Evolutionary conservation across 2,888 invertebrate genomes (phyloP), one percentile per base, ranked within the genome.

Genomic region (Trichogramma evanescens): DNA sequence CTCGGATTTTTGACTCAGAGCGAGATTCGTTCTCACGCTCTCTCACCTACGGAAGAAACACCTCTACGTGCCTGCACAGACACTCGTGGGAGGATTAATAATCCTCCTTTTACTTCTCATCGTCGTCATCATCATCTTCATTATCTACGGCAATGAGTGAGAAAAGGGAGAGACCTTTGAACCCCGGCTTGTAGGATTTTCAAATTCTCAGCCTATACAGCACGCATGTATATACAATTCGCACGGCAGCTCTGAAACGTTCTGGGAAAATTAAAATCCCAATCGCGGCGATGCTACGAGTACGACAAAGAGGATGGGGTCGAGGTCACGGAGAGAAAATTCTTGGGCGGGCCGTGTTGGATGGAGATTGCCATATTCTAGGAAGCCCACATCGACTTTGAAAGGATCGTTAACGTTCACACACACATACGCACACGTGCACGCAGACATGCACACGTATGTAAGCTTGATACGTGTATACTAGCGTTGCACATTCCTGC

Each of bases 1-100:
- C 26, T 26, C 26, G 26, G 26, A 26, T 26, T 26, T 26, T 26
- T 26, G 26, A 26, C 26, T 26, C 67, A 70, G 72, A 70, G 67
- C 52, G 51, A 68, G 61, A 62, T 66, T 67, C 63, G 66, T 74
- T 74, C 74, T 73, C 74, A 74, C 74, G 74, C 65, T 70, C 59
- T 49, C 57, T 39, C 2, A 5, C 54, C 67, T 58, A 49, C 58
- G 61, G 68, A 56, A 49, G 43, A 56, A 59, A 58, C 57, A 59
- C 54, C 49, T 45, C 42, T 43, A 56, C 52, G 51, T 46, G 62
- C 53, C 54, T 39, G 44, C 44, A 56, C 45, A 43, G 26, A 45
- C 54, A 51, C 59, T 65, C 74, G 74, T 72, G 73, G 71, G 72
- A 74, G 71, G 70, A 64, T 66, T 61, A 57, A 46, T 46, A 9